A percentile compares a stretch with the other conserved stretches of the same genome.
These are phyloP conservation scores for Apistogramma diplotaenia DNA, from an alignment of 2,113 vertebrate genomes.

Conservation along the genomic window DNA sequence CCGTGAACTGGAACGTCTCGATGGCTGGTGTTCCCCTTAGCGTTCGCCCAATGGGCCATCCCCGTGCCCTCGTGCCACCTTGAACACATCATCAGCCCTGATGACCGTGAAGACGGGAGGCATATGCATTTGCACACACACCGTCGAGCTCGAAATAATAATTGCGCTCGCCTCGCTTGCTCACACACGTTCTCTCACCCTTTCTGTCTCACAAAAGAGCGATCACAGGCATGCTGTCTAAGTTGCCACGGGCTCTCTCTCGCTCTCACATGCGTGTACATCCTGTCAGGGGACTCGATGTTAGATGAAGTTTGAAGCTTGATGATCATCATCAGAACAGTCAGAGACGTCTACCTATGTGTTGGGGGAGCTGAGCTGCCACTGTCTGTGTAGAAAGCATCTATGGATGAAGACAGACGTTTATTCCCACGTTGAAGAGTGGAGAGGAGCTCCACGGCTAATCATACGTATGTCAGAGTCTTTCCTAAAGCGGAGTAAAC, in stretches of 20 bases:
- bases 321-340: conserved; percentile 36
- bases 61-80: conserved; percentile 60
- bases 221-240: conserved; percentile 29
- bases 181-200: neutral
- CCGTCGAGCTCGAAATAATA: conserved; percentile 20
- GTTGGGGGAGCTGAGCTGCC: conserved; percentile 17
- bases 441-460: neutral
- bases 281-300: conserved; percentile 19
- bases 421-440: conserved; percentile 10
- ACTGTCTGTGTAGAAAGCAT: neutral
- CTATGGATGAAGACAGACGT: conserved; percentile 21
- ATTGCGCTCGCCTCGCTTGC: neutral
- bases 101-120: conserved; percentile 45
- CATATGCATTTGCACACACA: conserved; percentile 9
- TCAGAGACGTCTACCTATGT: conserved; percentile 31
- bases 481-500: neutral
- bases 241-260: conserved; percentile 12
- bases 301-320: conserved; percentile 7
- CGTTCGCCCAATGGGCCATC: conserved; percentile 9
- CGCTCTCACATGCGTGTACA: neutral
- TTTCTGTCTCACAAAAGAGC: conserved; percentile 7
- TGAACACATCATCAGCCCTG: conserved; percentile 61
- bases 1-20: conserved; percentile 68
- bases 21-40: conserved; percentile 60
- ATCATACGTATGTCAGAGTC: neutral